These are phyloP conservation scores for Drosophila peninsularis DNA, from an alignment of 2,888 invertebrate genomes.

Conservation along the genomic window DNA sequence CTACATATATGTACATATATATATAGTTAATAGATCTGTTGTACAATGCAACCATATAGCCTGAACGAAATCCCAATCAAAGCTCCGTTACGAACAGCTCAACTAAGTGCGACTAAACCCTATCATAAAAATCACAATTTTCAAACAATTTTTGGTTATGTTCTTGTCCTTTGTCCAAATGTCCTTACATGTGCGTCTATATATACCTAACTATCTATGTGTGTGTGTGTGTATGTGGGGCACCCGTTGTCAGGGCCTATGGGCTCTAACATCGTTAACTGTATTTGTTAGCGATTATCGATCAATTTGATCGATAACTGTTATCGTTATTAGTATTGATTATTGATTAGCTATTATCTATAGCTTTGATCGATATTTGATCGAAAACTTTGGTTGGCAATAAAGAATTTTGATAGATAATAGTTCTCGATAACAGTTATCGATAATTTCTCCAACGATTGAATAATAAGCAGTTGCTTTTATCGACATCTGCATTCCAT, in stretches of 20 bases:
- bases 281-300: not conserved
- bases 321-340: too few relatives aligned
- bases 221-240: not conserved
- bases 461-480: too few relatives aligned
- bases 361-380: not conserved
- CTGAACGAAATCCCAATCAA: constrained; percentile 20
- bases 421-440: not conserved
- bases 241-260: not conserved
- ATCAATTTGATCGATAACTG: not conserved
- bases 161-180: constrained; percentile 40
- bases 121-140: constrained; percentile 7
- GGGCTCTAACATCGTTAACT: not conserved
- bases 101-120: constrained; percentile 11
- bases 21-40: constrained; percentile 50
- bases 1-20: not conserved
- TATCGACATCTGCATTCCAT: too few relatives aligned
- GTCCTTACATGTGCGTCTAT: constrained; percentile 25
- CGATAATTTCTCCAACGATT: too few relatives aligned
- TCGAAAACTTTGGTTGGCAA: not conserved
- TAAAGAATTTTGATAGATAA: too few relatives aligned
- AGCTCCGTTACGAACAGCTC: constrained; percentile 17
- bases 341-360: not conserved
- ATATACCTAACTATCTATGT: constrained; percentile 1
- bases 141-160: constrained; percentile 26
- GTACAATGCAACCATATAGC: constrained; percentile 40